Base-by-base conservation (phyloP, 2,888 invertebrate species). In the Salticus scenicus region DNA sequence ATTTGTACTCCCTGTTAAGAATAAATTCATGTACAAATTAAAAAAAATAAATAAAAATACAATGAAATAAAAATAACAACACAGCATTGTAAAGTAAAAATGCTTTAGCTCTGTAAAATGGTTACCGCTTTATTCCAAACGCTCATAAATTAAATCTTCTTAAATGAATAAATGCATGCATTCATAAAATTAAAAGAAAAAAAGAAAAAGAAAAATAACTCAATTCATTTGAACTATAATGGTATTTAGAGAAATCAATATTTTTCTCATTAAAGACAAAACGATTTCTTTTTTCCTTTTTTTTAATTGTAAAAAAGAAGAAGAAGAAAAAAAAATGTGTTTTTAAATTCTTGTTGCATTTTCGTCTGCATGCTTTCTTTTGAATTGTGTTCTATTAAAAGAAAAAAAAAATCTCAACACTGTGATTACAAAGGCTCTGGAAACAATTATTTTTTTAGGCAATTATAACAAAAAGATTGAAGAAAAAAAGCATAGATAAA, bases 271-370 rank as follows among this genome's bases (percentile, higher is more conserved):
- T 67, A 67, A 67, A 67, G n/a, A 37, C 67, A 67, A 67, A 27
- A 20, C 67, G 20, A 30, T 30, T 30, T 66, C 30, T 30, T 30
- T 30, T 8, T 8, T 37, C 12, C n/a, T n/a, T 37, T 37, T 37
- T 37, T 37, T 37, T 10, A 14, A 47, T 17, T n/a, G 8, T 47
- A 10, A 10, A 66, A 27, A 28, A 31, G 2, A 63, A 63, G 12
- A 12, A 24, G 57, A n/a, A 12, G 1, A 33, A 67, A 67, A 67
- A 67, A 33, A 57, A 57, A 57, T 24, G 14, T 37, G 33, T 67
- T 67, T 67, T 67, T 67, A 67, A 67, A 67, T 67, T 67, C 67
- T 33, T 67, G 67, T 67, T 67, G 67, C 67, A 67, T 67, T 67
- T 67, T 57, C 20, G 57, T 57, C 24, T 24, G 57, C 57, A 24